phyloP scores from a whole-genome alignment of 2,113 vertebrate genomes.

The Suncus etruscus region DNA sequence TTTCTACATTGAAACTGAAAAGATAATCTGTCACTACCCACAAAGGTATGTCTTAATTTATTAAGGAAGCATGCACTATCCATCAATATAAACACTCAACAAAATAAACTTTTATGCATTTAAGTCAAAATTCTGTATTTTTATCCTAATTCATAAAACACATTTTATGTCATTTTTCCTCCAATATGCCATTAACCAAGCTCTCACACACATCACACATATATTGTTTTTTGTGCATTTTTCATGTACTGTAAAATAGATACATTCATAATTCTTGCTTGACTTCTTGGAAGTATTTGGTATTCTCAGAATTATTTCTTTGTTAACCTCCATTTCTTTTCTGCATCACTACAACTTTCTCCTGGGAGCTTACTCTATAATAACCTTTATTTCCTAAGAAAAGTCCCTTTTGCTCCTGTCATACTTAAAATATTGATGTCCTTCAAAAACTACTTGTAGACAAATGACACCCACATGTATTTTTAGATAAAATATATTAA shows the following conservation, averaged over 20 bases:
- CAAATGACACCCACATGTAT: not conserved
- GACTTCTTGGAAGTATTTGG: slow-evolving; percentile 1
- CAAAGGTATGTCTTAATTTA: no score
- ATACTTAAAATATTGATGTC: not conserved
- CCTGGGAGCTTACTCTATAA: not conserved
- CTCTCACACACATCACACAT: not conserved
- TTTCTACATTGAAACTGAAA: no score
- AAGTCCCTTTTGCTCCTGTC: not conserved
- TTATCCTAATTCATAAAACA: not conserved
- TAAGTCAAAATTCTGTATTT: not conserved
- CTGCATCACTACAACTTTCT: not conserved
- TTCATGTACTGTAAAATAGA: not conserved
- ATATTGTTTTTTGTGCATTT: not conserved
- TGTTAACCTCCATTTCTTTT: not conserved
- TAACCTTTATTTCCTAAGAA: not conserved
- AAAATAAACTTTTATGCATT: not conserved
- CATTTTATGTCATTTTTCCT: not conserved
- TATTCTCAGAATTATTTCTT: not conserved
- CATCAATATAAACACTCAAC: not conserved
- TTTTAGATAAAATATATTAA: not conserved
- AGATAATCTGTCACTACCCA: no score
- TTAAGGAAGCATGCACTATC: no score
- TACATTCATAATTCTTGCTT: not conserved
- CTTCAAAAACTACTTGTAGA: not conserved
- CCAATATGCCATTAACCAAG: not conserved